Base-by-base conservation (phyloP, 1,140 invertebrate species). In the Pseudomyrmex dendroicus region DNA sequence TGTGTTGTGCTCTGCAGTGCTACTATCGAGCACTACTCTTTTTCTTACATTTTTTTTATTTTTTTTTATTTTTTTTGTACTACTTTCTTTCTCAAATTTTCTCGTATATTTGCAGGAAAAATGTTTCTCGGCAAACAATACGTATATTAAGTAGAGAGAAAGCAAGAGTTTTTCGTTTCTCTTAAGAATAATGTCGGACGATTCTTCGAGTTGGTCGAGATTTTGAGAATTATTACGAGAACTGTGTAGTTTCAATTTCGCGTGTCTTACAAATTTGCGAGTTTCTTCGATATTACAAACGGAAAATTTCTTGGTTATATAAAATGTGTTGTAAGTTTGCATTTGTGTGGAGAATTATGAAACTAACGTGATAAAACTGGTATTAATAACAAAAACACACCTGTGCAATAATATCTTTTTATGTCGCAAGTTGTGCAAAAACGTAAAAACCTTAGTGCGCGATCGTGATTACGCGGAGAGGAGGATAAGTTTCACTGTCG, bases 381-480 rank as follows among this genome's bases (percentile, higher is more conserved):
- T 61, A 50, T 44, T 20, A 35, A 48, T 46, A 15, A 25, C 22
- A 50, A 25, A 35, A 80, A 72, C 35, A 10, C 35, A 52, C 3
- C 0, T 3, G 13, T 13, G 56, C 35, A 44, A 15, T 35, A 35
- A 35, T n/a, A 12, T 20, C 54, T 48, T 3, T 50, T 70, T 25
- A 56, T 50, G 54, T 61, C 46, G 15, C 66, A 48, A 80, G 54
- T 70, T 35, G 50, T 44, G 54, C 59, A 50, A 72, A 80, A 46
- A 48, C 35, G 12, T 35, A 78, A 70, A 66, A 59, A 70, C 10
- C 5, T 35, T 59, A 70, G 8, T 15, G 48, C 35, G 48, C 70
- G 35, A 59, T 2, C 54, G 35, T 20, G 44, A 59, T 63, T 77
- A 17, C 17, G 44, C 56, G 25, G 50, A 13, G 46, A 67, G n/a